These are phyloP conservation scores for Phaethornis superciliosus DNA, from an alignment of 2,113 vertebrate genomes.

Conservation along the genomic window DNA sequence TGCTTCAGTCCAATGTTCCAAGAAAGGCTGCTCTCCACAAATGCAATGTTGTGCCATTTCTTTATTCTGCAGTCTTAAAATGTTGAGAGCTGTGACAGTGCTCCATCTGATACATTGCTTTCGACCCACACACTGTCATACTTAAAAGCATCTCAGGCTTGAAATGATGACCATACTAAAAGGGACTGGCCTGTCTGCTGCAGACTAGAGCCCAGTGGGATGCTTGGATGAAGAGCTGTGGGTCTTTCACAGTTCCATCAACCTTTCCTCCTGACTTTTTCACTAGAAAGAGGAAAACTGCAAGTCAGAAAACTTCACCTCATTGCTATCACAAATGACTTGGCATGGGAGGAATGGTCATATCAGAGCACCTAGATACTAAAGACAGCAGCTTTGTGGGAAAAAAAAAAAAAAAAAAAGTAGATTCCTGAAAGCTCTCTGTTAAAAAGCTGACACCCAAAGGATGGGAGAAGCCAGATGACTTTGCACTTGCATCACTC, in stretches of 20 bases:
- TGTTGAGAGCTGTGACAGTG: neutral
- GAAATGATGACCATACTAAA: neutral
- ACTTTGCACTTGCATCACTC: neutral
- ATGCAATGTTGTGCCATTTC: neutral
- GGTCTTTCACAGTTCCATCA: neutral
- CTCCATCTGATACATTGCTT: neutral
- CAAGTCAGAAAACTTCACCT: neutral
- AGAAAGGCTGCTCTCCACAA: slow-evolving; percentile 46
- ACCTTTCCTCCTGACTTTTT: neutral
- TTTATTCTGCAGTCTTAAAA: neutral
- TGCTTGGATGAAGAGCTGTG: neutral
- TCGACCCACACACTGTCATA: neutral
- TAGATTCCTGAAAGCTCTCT: neutral
- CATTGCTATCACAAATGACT: neutral
- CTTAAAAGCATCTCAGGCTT: neutral
- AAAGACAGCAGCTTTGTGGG: neutral
- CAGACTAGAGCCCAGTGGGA: neutral
- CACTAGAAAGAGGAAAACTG: neutral
- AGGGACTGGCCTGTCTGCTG: neutral
- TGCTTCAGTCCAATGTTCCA: slow-evolving; percentile 10
- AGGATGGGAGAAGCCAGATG: neutral
- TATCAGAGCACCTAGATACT: neutral
- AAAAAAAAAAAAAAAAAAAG: neutral
- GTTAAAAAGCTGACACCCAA: neutral
- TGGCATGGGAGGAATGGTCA: neutral